Percentiles rank a stretch among this genome's conserved stretches.
Evolutionary conservation across 2,797 vertebrate species (phyloP).

Genomic region (Paramormyrops hopkinsi): DNA sequence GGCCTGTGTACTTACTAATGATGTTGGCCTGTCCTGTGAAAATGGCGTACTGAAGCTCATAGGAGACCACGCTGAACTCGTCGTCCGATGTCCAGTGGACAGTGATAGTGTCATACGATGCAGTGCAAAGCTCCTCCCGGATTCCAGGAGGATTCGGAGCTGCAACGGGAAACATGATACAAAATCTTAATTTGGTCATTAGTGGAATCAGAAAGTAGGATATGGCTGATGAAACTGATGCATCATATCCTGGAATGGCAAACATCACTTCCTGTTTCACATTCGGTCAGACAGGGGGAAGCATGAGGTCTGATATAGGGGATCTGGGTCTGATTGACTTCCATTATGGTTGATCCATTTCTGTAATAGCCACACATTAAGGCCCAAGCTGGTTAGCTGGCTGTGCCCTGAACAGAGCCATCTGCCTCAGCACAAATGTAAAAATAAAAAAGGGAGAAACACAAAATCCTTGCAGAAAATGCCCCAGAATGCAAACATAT

Average conservation of each 20-base stretch:
- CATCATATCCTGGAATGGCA: neutral
- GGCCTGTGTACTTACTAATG: conserved; percentile 78
- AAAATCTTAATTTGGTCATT: neutral
- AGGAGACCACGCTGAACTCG: conserved; percentile 92
- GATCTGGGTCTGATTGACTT: neutral
- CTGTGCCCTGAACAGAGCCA: conserved; percentile 36
- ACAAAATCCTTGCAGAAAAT: neutral
- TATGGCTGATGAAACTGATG: neutral
- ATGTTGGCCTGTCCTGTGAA: conserved; percentile 93
- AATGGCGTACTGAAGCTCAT: conserved; percentile 95
- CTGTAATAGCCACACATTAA: conserved; percentile 39
- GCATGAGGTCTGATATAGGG: neutral
- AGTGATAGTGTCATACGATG: conserved; percentile 94
- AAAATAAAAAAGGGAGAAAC: neutral
- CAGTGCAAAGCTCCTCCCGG: conserved; percentile 94
- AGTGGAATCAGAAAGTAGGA: neutral
- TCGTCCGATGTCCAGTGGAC: conserved; percentile 97
- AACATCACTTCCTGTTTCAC: neutral
- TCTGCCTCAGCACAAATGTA: neutral
- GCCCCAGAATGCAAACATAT: neutral
- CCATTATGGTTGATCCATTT: neutral
- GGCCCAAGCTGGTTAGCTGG: conserved; percentile 42
- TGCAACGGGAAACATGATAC: conserved; percentile 43
- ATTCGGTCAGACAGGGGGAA: neutral
- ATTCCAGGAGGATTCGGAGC: conserved; percentile 88